phyloP scores from a whole-genome alignment of 2,888 invertebrate genomes.

The Drosophila lutescens region DNA sequence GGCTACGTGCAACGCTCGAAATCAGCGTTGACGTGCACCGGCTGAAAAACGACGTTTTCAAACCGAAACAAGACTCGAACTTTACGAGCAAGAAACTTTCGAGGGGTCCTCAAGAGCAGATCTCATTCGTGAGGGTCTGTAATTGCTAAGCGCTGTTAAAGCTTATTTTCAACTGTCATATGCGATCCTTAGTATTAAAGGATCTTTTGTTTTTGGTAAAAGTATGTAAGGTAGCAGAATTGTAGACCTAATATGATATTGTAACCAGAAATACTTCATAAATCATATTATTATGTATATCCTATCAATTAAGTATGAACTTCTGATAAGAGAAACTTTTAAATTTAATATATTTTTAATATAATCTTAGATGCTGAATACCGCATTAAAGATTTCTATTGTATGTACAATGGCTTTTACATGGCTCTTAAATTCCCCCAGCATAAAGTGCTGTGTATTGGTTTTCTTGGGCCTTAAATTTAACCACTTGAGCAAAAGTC shows the following conservation, averaged over 20 bases:
- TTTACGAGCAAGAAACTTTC: slow-evolving; percentile 8
- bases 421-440: slow-evolving; percentile 1
- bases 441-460: slow-evolving; percentile 17
- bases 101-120: background rate
- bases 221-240: no score
- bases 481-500: slow-evolving; percentile 73
- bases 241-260: no score
- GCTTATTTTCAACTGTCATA: no score
- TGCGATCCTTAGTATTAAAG: no score
- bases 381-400: background rate
- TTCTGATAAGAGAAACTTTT: no score
- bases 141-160: slow-evolving; percentile 2
- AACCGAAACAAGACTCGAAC: slow-evolving; percentile 10
- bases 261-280: no score
- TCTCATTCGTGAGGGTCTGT: background rate
- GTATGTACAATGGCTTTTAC: background rate
- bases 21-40: slow-evolving; percentile 43
- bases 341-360: no score
- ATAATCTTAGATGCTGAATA: background rate
- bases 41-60: slow-evolving; percentile 34
- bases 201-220: no score
- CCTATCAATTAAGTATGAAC: no score
- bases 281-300: no score
- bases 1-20: slow-evolving; percentile 52
- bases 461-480: slow-evolving; percentile 50